Evolutionary conservation across 2,797 vertebrate species (phyloP).

Genomic region (Ctenochaetus hawaiiensis): DNA sequence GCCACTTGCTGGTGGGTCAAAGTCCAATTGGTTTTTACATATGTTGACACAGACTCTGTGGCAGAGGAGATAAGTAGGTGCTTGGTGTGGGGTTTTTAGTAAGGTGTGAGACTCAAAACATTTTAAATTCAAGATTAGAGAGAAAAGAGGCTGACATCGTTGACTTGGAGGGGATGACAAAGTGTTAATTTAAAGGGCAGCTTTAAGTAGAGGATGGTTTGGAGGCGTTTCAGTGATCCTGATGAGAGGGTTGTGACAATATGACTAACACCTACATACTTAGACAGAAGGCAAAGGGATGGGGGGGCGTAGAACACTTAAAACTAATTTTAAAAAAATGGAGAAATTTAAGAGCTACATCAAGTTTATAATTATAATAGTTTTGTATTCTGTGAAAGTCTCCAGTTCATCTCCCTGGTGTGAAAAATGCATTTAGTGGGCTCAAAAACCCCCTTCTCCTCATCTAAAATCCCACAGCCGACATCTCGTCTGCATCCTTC

Average conservation of each 20-base stretch:
- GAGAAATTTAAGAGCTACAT: background rate
- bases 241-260: slow-evolving; percentile 35
- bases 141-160: slow-evolving; percentile 10
- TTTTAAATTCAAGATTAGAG: slow-evolving; percentile 13
- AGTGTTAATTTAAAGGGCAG: slow-evolving; percentile 35
- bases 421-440: background rate
- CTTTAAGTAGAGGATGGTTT: slow-evolving; percentile 27
- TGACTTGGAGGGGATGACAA: slow-evolving; percentile 8
- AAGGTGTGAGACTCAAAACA: slow-evolving; percentile 21
- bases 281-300: slow-evolving; percentile 14
- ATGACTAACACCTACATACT: slow-evolving; percentile 42
- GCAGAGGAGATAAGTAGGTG: background rate
- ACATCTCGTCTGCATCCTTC: slow-evolving; percentile 4
- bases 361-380: background rate
- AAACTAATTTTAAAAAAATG: background rate
- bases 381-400: no score
- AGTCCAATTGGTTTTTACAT: background rate
- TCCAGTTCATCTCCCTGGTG: background rate
- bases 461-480: background rate
- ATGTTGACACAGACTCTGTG: background rate
- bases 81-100: background rate
- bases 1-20: background rate
- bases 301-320: fast-evolving
- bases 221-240: slow-evolving; percentile 15
- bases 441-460: background rate